Percentiles rank a stretch among this genome's conserved stretches.
These are phyloP conservation scores for Lasioglossum pauxillum DNA, from an alignment of 2,888 invertebrate genomes.

Conservation along the genomic window DNA sequence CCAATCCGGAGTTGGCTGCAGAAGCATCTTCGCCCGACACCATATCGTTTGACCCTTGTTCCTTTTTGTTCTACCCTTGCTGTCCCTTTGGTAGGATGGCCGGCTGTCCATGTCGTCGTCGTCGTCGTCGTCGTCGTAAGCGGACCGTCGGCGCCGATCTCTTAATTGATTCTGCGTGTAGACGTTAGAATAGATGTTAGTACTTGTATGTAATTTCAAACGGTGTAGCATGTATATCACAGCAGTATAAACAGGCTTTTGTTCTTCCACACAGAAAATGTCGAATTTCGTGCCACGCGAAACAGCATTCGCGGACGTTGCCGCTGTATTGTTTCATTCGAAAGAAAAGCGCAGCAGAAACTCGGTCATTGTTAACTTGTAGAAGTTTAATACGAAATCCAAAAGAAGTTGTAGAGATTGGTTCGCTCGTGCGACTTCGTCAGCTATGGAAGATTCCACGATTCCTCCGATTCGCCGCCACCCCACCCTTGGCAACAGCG, in stretches of 20 bases:
- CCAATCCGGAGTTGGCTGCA: conserved; percentile 91
- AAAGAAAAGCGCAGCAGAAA: neutral
- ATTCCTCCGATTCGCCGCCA: too few relatives aligned
- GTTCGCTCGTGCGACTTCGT: neutral
- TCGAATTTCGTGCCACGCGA: too few relatives aligned
- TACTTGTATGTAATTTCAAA: neutral
- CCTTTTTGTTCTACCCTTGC: conserved; percentile 54
- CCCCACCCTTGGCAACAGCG: too few relatives aligned
- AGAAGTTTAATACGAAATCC: neutral
- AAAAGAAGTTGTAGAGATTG: neutral
- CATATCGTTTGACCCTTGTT: conserved; percentile 69
- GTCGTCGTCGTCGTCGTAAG: conserved; percentile 76
- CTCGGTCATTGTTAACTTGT: neutral
- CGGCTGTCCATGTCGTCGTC: conserved; percentile 72
- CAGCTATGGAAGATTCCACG: too few relatives aligned
- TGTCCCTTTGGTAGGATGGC: conserved; percentile 38
- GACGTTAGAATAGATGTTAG: neutral
- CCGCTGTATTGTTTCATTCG: neutral
- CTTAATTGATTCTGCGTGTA: conserved; percentile 74
- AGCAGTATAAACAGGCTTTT: too few relatives aligned
- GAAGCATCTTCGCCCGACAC: conserved; percentile 85
- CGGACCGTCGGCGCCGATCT: conserved; percentile 65
- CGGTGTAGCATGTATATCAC: neutral
- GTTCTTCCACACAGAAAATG: too few relatives aligned
- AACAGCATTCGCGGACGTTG: too few relatives aligned